Base-by-base conservation (phyloP, 2,113 vertebrate species). In the Cervus canadensis region DNA sequence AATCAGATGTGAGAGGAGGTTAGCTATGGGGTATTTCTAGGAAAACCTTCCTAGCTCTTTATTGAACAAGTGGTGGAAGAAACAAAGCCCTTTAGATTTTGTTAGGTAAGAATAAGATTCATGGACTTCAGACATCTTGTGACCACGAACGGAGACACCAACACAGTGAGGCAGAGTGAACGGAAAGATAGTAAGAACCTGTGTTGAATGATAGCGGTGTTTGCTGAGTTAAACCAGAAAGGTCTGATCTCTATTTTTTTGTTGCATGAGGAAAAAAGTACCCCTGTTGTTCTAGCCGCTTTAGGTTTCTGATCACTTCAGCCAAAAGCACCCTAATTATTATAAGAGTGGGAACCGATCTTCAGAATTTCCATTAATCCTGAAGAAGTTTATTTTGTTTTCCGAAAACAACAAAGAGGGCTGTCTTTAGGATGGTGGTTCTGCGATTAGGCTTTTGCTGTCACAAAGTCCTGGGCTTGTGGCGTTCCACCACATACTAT, bases 361-460 rank as follows among this genome's bases (percentile, higher is more conserved):
- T 92, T 88, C 52, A 82, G 59, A 87, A 88, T 97, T 94, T 56
- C 87, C 74, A 90, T 45, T 30, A 78, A 79, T 84, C 71, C 57
- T 25, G 6, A 64, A 62, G 74, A 98, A 14, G 33, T 95, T 87
- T 94, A 17, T 81, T 97, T 94, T 94, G 25, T 84, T 97, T 94
- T 87, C 89, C 67, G 43, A 94, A 76, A 71, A 92, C 26, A 93
- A 28, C 84, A 89, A 54, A 43, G 60, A 95, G 21, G 11, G 16
- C 83, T 85, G 26, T 33, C 81, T 92, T 79, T 40, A 52, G 67
- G 64, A 62, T 43, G 71, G 40, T 5, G 10, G 60, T 87, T 90
- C 60, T 89, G 28, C 82, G 43, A 14, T 45, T 30, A 74, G 60
- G 78, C 23, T 67, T 79, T 83, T 74, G 50, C 59, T 23, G 13